Evolutionary conservation across 2,113 vertebrate genomes (phyloP).

Genomic region (Phalacrocorax pelagicus): DNA sequence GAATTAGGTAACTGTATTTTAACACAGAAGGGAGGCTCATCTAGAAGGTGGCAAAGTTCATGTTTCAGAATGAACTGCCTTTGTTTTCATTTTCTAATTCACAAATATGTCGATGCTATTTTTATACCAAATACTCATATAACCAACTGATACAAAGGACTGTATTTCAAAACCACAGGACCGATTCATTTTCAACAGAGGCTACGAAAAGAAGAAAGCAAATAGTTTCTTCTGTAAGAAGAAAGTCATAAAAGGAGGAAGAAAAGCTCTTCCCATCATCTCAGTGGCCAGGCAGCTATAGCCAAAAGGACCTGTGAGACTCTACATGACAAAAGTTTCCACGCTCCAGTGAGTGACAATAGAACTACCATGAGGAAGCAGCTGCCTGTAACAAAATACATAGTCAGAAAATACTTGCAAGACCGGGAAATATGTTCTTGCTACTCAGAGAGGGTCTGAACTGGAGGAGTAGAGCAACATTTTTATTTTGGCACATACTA

Average conservation of each 20-base stretch:
- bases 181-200: not conserved
- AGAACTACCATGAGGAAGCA: not conserved
- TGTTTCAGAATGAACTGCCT: not conserved
- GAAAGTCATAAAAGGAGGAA: not conserved
- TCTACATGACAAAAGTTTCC: not conserved
- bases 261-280: not conserved
- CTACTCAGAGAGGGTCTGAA: not conserved
- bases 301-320: not conserved
- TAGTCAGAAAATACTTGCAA: not conserved
- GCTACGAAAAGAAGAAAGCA: not conserved
- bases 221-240: not conserved
- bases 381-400: not conserved
- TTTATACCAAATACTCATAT: not conserved
- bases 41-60: not conserved
- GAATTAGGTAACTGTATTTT: not conserved
- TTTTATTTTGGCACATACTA: not conserved
- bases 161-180: not conserved
- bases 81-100: not conserved
- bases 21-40: not conserved
- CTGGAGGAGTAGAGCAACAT: not conserved
- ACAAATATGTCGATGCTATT: not conserved
- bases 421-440: not conserved
- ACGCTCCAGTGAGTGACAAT: not conserved
- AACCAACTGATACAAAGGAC: not conserved
- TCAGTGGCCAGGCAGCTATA: not conserved